Evolutionary conservation across 2,888 invertebrate species (phyloP).

Genomic region (Phyllotreta cruciferae): DNA sequence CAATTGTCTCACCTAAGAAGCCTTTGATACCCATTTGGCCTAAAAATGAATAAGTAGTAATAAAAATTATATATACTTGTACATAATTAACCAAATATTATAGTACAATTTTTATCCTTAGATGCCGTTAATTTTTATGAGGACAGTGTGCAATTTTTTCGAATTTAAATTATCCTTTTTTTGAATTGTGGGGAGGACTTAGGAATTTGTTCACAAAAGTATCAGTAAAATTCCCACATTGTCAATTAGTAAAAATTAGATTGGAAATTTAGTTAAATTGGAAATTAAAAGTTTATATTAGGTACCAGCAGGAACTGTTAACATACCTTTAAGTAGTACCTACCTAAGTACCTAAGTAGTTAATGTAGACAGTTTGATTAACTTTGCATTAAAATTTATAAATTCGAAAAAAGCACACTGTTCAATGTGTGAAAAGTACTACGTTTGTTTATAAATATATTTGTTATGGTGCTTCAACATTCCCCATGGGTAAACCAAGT

Average conservation of each 20-base stretch:
- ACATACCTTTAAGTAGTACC: too few relatives aligned
- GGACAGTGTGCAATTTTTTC: slow-evolving; percentile 29
- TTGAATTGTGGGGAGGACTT: not conserved
- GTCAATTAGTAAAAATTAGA: too few relatives aligned
- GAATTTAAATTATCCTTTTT: not conserved
- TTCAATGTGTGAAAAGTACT: slow-evolving; percentile 45
- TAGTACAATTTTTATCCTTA: slow-evolving; percentile 40
- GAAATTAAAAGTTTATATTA: not conserved
- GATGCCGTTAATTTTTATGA: slow-evolving; percentile 26
- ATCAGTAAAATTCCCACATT: too few relatives aligned
- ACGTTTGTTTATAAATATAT: slow-evolving; percentile 28
- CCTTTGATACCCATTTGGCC: slow-evolving; percentile 36
- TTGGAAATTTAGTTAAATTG: not conserved
- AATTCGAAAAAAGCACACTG: slow-evolving; percentile 30
- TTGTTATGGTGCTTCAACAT: slow-evolving; percentile 27
- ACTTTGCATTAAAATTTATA: slow-evolving; percentile 6
- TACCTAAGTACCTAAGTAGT: too few relatives aligned
- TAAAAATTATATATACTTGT: slow-evolving; percentile 30
- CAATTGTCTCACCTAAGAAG: slow-evolving; percentile 27
- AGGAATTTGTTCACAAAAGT: too few relatives aligned
- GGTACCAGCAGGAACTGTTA: too few relatives aligned
- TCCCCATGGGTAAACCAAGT: slow-evolving; percentile 26
- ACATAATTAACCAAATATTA: slow-evolving; percentile 28
- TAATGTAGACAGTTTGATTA: not conserved
- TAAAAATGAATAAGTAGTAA: slow-evolving; percentile 28